These are phyloP conservation scores for Hippoglossus hippoglossus DNA, from an alignment of 2,797 vertebrate species.

Conservation along the genomic window DNA sequence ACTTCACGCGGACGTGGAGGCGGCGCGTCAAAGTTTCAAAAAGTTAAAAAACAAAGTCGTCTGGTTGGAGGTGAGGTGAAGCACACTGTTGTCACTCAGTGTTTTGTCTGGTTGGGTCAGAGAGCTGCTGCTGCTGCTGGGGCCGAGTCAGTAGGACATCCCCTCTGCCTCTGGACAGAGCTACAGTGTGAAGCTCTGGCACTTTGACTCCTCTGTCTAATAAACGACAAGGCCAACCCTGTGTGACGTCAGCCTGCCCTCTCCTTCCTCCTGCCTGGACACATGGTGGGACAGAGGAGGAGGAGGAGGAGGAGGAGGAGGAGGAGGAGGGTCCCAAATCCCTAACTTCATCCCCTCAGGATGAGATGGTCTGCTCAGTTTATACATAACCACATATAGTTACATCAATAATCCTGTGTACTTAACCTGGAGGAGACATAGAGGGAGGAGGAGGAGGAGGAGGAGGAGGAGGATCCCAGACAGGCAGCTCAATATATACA, in stretches of 20 bases:
- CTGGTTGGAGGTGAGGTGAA: slow-evolving; percentile 55
- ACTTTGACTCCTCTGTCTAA: slow-evolving; percentile 75
- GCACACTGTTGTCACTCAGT: slow-evolving; percentile 73
- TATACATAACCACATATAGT: neutral
- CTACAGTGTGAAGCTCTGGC: slow-evolving; percentile 72
- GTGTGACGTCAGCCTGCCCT: slow-evolving; percentile 80
- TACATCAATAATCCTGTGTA: neutral
- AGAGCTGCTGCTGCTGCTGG: too few relatives aligned
- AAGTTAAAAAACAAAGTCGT: slow-evolving; percentile 10
- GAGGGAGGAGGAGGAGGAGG: slow-evolving; percentile 13
- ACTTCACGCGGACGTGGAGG: neutral
- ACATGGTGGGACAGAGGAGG: slow-evolving; percentile 37
- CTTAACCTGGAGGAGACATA: slow-evolving; percentile 31
- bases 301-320: slow-evolving; percentile 35
- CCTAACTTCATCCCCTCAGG: slow-evolving; percentile 8
- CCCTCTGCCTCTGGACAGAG: slow-evolving; percentile 78
- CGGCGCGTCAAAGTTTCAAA: neutral
- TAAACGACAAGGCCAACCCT: slow-evolving; percentile 83
- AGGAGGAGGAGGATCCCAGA: neutral
- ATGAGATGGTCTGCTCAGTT: neutral
- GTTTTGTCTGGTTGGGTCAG: neutral
- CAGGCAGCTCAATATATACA: too few relatives aligned
- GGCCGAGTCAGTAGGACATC: slow-evolving; percentile 64
- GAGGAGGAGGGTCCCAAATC: slow-evolving; percentile 29
- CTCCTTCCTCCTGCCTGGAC: slow-evolving; percentile 40